Evolutionary conservation across 1,140 invertebrate species (phyloP).

Genomic region (Xylocopa sonorina): DNA sequence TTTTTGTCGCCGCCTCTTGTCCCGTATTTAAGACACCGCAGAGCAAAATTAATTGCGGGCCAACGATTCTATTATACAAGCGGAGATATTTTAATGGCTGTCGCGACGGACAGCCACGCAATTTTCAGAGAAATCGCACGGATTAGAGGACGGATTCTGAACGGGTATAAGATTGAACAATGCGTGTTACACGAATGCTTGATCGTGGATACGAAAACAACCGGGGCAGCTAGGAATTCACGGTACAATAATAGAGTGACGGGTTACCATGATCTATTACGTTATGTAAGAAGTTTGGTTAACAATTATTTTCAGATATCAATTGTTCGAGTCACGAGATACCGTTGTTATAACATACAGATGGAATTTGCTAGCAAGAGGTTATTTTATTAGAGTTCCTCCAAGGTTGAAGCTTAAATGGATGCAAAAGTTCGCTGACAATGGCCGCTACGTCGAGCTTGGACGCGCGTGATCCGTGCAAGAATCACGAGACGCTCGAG

Average conservation of each 20-base stretch:
- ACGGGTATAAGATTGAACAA: too few relatives aligned
- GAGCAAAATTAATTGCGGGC: constrained; percentile 11
- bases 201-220: neutral
- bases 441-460: too few relatives aligned
- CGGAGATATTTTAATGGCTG: neutral
- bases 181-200: neutral
- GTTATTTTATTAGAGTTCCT: too few relatives aligned
- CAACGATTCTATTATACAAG: neutral
- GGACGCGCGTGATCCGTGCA: neutral
- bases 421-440: neutral
- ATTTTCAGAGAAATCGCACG: constrained; percentile 5
- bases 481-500: neutral
- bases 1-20: neutral
- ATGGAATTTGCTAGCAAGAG: too few relatives aligned
- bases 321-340: too few relatives aligned
- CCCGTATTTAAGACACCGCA: constrained; percentile 1
- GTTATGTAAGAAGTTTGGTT: too few relatives aligned
- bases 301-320: too few relatives aligned
- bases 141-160: neutral
- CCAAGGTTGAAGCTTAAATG: too few relatives aligned
- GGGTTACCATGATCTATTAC: too few relatives aligned
- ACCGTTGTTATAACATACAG: too few relatives aligned
- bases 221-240: neutral
- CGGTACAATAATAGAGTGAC: too few relatives aligned
- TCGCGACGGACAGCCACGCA: neutral